Percentiles rank a stretch among this genome's conserved stretches.
Evolutionary conservation across 2,888 invertebrate species (phyloP).

Genomic region (Cantharis nigra): DNA sequence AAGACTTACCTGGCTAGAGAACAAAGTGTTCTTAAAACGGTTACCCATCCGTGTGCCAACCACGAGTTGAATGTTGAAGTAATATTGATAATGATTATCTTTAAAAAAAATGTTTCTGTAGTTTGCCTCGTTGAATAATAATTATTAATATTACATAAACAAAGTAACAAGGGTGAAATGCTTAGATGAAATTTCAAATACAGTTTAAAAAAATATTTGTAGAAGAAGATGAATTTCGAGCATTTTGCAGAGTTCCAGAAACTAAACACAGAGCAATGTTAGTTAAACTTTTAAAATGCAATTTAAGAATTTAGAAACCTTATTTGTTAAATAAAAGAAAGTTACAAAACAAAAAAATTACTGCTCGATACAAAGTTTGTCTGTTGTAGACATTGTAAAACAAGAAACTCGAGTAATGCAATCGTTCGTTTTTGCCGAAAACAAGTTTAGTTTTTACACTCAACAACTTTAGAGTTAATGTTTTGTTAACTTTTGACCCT

Average conservation of each 20-base stretch:
- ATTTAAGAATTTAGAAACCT: not conserved
- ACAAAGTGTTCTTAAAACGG: too few relatives aligned
- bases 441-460: conserved; percentile 11
- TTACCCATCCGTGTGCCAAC: too few relatives aligned
- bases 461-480: conserved; percentile 6
- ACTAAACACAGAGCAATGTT: not conserved
- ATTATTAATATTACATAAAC: not conserved
- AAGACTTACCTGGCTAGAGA: too few relatives aligned
- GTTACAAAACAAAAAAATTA: not conserved
- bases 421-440: conserved; percentile 13
- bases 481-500: conserved; percentile 4
- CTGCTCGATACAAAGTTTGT: conserved; percentile 9
- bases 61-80: too few relatives aligned
- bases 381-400: conserved; percentile 10
- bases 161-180: not conserved
- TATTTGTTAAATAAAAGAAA: not conserved
- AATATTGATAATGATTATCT: too few relatives aligned
- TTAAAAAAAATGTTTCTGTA: too few relatives aligned
- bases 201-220: not conserved
- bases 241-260: not conserved
- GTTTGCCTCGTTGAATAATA: not conserved
- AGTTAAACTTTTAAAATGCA: not conserved
- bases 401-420: conserved; percentile 18
- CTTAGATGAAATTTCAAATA: not conserved
- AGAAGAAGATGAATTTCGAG: not conserved